Evolutionary conservation across 2,113 vertebrate genomes (phyloP), one percentile per base, ranked within the genome.

Genomic region (Excalfactoria chinensis): DNA sequence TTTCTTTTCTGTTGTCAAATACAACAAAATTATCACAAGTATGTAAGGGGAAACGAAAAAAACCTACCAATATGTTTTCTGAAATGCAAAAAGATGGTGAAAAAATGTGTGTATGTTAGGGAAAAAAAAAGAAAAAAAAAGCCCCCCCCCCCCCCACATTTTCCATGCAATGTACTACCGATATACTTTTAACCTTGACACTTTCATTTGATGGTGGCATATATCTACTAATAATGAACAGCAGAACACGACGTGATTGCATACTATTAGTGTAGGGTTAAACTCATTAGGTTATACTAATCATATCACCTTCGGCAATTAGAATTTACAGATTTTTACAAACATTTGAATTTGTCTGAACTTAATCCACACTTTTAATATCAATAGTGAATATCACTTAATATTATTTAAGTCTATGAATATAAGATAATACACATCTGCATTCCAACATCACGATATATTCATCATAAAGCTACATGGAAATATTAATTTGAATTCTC

Each of bases 171-270:
- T 72, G 64, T 19, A 86, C 35, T 80, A 70, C 20, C 0, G 7
- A 55, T 59, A 88, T 81, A 96, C 93, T 97, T 97, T 97, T 95
- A 95, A 95, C 62, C 76, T 77, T 96, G 92, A 95, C 78, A 95
- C 86, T 93, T 93, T 92, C 92, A 97, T 97, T 97, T 95, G 88
- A 92, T 74, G 77, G 68, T 89, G 73, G 73, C 87, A 71, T 59
- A 82, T 40, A 97, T 96, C 96, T 95, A 95, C 66, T 70, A 93
- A 93, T 21, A 41, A 46, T 84, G 72, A 95, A 75, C 92, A 96
- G 92, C 46, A 84, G 89, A 95, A 89, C 64, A 79, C 22, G 92
- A 83, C 67, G 95, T 96, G 90, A 96, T 96, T 91, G 93, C 96
- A 81, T 67, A 95, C 63, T 28, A 88, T 68, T 59, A 91, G 87